Evolutionary conservation across 2,888 invertebrate species (phyloP).

Genomic region (Rhagonycha fulva): DNA sequence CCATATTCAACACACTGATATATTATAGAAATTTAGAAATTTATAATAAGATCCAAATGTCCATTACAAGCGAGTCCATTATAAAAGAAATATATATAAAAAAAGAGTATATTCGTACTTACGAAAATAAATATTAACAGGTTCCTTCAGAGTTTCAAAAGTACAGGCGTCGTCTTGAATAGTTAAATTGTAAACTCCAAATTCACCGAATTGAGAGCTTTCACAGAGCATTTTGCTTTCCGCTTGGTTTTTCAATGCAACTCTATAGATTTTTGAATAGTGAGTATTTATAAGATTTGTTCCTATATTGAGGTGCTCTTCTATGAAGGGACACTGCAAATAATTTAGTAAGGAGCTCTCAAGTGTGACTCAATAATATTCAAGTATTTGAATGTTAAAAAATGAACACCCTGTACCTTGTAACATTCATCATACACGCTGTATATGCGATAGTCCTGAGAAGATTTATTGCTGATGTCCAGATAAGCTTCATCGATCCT

Average conservation of each 20-base stretch:
- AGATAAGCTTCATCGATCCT: conserved; percentile 71
- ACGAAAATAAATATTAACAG: conserved; percentile 75
- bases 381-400: neutral
- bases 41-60: too few relatives aligned
- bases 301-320: conserved; percentile 11
- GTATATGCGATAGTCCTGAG: conserved; percentile 61
- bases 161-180: conserved; percentile 60
- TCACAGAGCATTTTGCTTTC: conserved; percentile 61
- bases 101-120: conserved; percentile 52
- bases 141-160: conserved; percentile 62
- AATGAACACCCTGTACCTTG: conserved; percentile 56
- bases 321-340: conserved; percentile 38
- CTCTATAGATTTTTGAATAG: conserved; percentile 24
- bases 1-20: too few relatives aligned
- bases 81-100: too few relatives aligned
- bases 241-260: conserved; percentile 19
- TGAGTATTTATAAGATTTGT: conserved; percentile 21
- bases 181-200: conserved; percentile 72
- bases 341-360: neutral
- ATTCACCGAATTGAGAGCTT: conserved; percentile 65
- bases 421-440: conserved; percentile 72
- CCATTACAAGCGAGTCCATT: too few relatives aligned
- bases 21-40: too few relatives aligned
- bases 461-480: conserved; percentile 50
- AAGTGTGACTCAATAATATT: neutral